Conservation (phyloP, 2,888 invertebrate species). For the Clusia tigrina region DNA sequence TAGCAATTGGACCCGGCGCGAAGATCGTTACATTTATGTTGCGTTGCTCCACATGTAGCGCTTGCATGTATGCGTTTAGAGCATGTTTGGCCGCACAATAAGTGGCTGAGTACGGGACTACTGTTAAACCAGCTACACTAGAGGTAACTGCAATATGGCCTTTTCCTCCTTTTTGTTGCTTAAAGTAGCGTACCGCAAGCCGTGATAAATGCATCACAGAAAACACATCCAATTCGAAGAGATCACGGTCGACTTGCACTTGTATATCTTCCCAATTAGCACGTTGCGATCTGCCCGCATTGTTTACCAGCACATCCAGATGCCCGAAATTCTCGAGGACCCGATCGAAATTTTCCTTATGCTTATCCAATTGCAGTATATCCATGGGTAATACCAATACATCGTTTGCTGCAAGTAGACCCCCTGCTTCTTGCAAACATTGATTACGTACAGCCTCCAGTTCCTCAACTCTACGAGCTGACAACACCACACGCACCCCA, state of each 20-base stretch:
- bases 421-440: constrained; percentile 66
- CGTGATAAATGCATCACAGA: constrained; percentile 75
- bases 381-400: constrained; percentile 76
- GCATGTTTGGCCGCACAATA: constrained; percentile 82
- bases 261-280: constrained; percentile 77
- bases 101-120: constrained; percentile 73
- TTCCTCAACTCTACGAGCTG: constrained; percentile 72
- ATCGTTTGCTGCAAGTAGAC: constrained; percentile 68
- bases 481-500: constrained; percentile 73
- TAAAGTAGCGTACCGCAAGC: constrained; percentile 73
- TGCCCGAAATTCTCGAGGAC: constrained; percentile 75
- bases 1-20: constrained; percentile 81
- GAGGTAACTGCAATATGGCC: constrained; percentile 81
- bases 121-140: constrained; percentile 76
- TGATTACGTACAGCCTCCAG: constrained; percentile 72
- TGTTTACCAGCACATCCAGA: constrained; percentile 81
- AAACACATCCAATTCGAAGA: constrained; percentile 83
- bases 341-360: constrained; percentile 69
- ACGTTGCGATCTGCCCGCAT: constrained; percentile 83
- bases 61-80: constrained; percentile 78
- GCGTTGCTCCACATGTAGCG: constrained; percentile 68
- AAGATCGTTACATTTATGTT: constrained; percentile 73
- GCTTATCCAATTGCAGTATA: constrained; percentile 69
- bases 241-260: constrained; percentile 73
- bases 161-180: constrained; percentile 45